Evolutionary conservation across 2,113 vertebrate genomes (phyloP), one percentile per base, ranked within the genome.

Genomic region (Leucopsar rothschildi): DNA sequence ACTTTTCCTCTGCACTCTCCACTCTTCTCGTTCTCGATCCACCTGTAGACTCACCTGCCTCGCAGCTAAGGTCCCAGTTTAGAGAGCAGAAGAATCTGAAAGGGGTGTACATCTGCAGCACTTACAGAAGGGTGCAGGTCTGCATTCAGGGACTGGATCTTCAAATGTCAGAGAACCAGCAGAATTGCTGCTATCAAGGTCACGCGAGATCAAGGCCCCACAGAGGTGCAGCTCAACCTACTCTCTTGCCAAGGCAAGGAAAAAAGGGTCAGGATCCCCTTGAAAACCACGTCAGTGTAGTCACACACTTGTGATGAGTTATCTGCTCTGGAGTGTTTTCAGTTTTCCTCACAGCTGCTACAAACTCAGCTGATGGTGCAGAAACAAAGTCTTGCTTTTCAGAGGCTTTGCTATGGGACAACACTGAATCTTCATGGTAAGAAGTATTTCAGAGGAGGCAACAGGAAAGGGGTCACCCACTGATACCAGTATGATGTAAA

Each of bases 371-470:
- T 82, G 72, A 53, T 0, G 0, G 7, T 16, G 28, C 64, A 84
- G 56, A 53, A 70, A 39, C 40, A 27, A 64, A 44, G 25, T 24
- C 31, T 33, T 64, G 52, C 22, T 59, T 83, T 55, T 20, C 28
- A 35, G 68, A 60, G 29, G 16, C 50, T 86, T 57, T 9, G 5
- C 80, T 44, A 16, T 18, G 12, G 49, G 39, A 70, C 23, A 44
- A 37, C 0, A 0, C 7, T 23, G 33, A 45, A 37, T n/a, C n/a
- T 77, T 60, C 4, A 7, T 2, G 2, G 3, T 55, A 53, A 79
- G 73, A 82, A 76, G 28, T 64, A 19, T 37, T 40, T 53, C 23
- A 65, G 55, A 83, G 24, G 55, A 83, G 22, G 44, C 47, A 63
- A 25, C 45, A 86, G 18, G 28, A 64, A 75, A 47, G 14, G 14